Percentiles rank a stretch among this genome's conserved stretches.
Evolutionary conservation across 2,888 invertebrate genomes (phyloP).

Genomic region (Papilio gigon): DNA sequence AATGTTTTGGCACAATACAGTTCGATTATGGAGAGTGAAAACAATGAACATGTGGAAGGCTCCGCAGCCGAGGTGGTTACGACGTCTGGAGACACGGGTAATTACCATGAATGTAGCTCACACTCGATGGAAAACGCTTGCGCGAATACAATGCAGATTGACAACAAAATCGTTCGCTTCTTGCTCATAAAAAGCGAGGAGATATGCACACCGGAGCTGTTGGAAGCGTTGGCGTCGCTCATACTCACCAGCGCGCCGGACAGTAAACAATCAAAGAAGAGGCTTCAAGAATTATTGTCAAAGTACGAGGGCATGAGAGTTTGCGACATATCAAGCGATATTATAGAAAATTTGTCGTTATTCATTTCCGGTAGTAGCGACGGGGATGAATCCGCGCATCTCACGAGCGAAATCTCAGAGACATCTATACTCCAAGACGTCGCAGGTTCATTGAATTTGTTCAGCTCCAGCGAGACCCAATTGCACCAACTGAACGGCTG

Average conservation of each 20-base stretch:
- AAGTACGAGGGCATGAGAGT: conserved; percentile 75
- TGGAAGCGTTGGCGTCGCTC: conserved; percentile 77
- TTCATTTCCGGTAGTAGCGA: conserved; percentile 57
- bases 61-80: conserved; percentile 57
- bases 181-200: conserved; percentile 81
- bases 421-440: conserved; percentile 73
- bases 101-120: conserved; percentile 59
- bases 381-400: conserved; percentile 57
- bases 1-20: conserved; percentile 73
- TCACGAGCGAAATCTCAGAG: conserved; percentile 61
- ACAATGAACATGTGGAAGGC: conserved; percentile 56
- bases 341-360: conserved; percentile 69
- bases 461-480: conserved; percentile 69
- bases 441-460: conserved; percentile 72
- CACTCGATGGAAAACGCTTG: conserved; percentile 54
- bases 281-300: conserved; percentile 67
- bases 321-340: conserved; percentile 70
- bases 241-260: conserved; percentile 69
- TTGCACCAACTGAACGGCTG: conserved; percentile 69
- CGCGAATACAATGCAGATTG: conserved; percentile 62
- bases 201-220: conserved; percentile 75
- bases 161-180: conserved; percentile 80
- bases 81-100: conserved; percentile 57
- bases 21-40: conserved; percentile 59
- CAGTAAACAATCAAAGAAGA: conserved; percentile 63